Base-by-base conservation (phyloP, 2,888 invertebrate species). In the Schizaphis graminum region DNA sequence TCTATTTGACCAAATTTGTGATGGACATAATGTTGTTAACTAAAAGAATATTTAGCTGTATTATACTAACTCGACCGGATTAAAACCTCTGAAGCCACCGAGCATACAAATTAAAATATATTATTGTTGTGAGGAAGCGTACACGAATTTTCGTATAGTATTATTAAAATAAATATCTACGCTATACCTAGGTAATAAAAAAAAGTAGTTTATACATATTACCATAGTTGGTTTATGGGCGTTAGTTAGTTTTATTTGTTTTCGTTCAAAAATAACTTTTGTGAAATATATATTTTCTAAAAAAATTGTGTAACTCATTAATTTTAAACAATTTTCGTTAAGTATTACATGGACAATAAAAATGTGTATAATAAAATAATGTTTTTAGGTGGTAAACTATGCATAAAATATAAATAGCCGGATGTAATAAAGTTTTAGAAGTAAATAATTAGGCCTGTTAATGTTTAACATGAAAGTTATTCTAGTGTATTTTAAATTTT, bases 121-220 rank as follows among this genome's bases (percentile, higher is more conserved):
- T 77, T 77, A 35, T 21, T 77, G 77, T 77, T 77, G 77, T 35
- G 35, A 77, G 77, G 77, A 11, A 67, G 77, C 21, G 21, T 77
- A 77, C 35, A 77, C 21, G 35, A 77, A 77, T 77, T 77, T 35
- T 7, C 21, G 77, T 77, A 77, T 77, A 67, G 13, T 35, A 41
- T 5, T 67, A n/a, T 77, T 67, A 67, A 77, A 77, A 77, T 77
- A 77, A 77, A 77, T 77, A 67, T n/a, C n/a, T 67, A 77, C 35
- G 8, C 8, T 77, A 77, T 35, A 53, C 21, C 53, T 53, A 35
- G 77, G 35, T 77, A 77, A 77, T 77, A 77, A 77, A 77, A 77
- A 77, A 77, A 35, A 67, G 67, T 77, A 77, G 21, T 77, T 77
- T 35, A 77, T 77, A 77, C 7, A 16, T 77, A 35, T 47, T 35